phyloP scores from a whole-genome alignment of 2,797 vertebrate species.

The Rhynchotus rufescens region DNA sequence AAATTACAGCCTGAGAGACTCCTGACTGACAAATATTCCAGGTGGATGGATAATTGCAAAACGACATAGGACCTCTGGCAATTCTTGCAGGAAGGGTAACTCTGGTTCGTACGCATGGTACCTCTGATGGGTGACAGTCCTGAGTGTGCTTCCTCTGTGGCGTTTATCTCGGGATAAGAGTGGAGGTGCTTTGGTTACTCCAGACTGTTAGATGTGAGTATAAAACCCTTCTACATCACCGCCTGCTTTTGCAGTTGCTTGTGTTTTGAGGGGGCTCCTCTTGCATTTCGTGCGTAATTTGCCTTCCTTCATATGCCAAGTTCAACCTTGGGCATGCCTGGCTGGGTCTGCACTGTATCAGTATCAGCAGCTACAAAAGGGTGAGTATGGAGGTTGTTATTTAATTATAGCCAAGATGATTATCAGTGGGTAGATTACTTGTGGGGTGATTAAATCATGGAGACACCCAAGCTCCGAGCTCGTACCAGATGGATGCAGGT shows the following conservation, averaged over 20 bases:
- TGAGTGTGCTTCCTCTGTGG: neutral
- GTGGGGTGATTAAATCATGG: conserved; percentile 39
- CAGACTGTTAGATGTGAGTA: neutral
- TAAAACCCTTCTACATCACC: neutral
- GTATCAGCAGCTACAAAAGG: neutral
- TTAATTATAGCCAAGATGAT: conserved; percentile 31
- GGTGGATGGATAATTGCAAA: neutral
- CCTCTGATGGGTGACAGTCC: neutral
- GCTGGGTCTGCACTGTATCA: neutral
- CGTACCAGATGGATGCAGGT: conserved; percentile 21
- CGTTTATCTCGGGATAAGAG: neutral
- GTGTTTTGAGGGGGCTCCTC: neutral
- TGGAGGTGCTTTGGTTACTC: neutral
- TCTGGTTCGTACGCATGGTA: neutral
- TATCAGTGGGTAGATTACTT: conserved; percentile 37
- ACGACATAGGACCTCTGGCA: neutral
- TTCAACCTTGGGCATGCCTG: conserved; percentile 17
- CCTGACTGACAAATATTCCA: neutral
- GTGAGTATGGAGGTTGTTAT: conserved; percentile 17
- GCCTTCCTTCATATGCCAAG: neutral
- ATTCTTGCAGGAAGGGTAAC: neutral
- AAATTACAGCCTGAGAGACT: neutral
- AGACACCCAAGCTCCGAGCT: neutral
- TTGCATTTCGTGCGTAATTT: conserved; percentile 5
- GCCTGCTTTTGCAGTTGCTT: neutral